Evolutionary conservation across 2,797 vertebrate species (phyloP), one percentile per base, ranked within the genome.

Genomic region (Onychomys arenicola): DNA sequence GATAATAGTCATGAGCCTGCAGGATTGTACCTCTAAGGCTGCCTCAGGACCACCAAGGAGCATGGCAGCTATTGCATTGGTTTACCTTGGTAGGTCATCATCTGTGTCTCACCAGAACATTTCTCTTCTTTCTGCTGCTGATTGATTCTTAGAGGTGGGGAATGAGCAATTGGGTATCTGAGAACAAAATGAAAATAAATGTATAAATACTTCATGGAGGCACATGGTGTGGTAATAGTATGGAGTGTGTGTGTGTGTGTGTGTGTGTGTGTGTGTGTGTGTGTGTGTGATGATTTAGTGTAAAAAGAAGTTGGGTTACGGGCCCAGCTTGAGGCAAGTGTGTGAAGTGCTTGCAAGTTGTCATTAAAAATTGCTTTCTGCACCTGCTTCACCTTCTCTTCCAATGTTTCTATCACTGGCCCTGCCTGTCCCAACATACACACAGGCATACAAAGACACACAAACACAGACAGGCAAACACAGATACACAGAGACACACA

Each of bases 141-240:
- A 87, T 43, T 52, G 71, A 87, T 77, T 78, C 71, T 85, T 91
- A 89, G 27, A 84, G 69, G n/a, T 49, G 69, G 29, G 80, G 95
- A 95, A 69, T 86, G 37, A 87, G 61, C 61, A 80, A 77, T 3
- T 88, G 25, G 34, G 25, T 9, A 91, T 71, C 46, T 52, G 46
- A 84, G 85, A 55, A 59, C 6, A 81, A 80, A 80, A 85, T 49
- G 65, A 88, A 25, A 91, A 65, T 25, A 82, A 92, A 76, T 73
- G 29, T 32, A 23, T 69, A 52, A 85, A 90, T 29, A 49, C 16
- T 29, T 94, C 43, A 43, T 27, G 7, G 4, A 43, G 40, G 21
- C 32, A 34, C 0, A 29, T 4, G 37, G 89, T 11, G 59, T 16
- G 40, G 21, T 34, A 23, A 43, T 9, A 23, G 61, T n/a, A 6